Evolutionary conservation across 2,113 vertebrate species (phyloP), one percentile per base, ranked within the genome.

Genomic region (Neolamprologus sp.): DNA sequence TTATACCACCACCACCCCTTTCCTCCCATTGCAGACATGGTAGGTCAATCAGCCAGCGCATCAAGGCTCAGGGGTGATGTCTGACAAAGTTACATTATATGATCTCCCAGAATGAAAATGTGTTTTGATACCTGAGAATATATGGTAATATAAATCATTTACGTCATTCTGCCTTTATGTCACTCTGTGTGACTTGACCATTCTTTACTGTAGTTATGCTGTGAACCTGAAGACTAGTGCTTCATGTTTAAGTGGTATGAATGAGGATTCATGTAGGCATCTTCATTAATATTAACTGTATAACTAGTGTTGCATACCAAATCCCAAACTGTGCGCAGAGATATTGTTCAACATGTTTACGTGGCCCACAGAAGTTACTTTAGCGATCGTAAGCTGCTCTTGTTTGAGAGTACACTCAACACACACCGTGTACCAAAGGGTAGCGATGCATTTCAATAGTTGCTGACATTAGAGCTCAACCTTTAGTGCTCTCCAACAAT

Each of bases 71-170:
- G 68, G 21, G 8, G 11, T 8, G 19, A 37, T n/a, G 12, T 68
- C 33, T 68, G 63, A 14, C 33, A 71, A 71, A 0, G 7, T 40
- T 71, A 0, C 3, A 2, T 37, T 37, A 68, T 68, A 2, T 42
- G 0, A 71, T 42, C 7, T 4, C 65, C 35, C 12, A 6, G 9
- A 35, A 37, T 37, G 0, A 37, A 71, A 71, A 71, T 23, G 5
- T 40, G 14, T 9, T 28, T 73, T 17, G 21, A 45, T 47, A 5
- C 40, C 8, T 45, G 21, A 4, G 9, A 75, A 75, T 75, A 45
- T 28, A 17, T 1, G 0, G 53, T 54, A 54, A 12, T 54, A 54
- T 54, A 17, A 47, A 2, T 17, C 23, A 47, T 47, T 75, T 73
- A 3, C 47, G 9, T 28, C 4, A 17, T 47, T 47, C 6, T 0